Base-by-base conservation (phyloP, 2,888 invertebrate species). In the Abscondita cerata region DNA sequence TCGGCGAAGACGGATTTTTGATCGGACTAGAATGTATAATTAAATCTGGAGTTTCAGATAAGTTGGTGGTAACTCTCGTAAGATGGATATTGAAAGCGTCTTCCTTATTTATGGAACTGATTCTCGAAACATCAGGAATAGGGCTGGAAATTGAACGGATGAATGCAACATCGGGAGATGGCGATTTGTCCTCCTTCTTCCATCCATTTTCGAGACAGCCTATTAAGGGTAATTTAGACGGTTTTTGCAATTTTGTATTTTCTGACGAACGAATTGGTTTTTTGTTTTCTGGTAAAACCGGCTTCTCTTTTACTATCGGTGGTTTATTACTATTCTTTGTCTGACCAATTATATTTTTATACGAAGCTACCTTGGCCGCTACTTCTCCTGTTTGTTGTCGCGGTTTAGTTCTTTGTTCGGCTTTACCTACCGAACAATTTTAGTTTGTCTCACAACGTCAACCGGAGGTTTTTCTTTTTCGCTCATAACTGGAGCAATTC, bases 401-500 rank as follows among this genome's bases (percentile, higher is more conserved):
- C 4, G 83, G 80, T 65, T 82, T 76, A 18, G 85, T 82, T 59
- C 81, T 74, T 1, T 85, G 83, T 68, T 86, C 82, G 9, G 87
- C 86, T 0, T 85, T 83, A 44, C 85, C 84, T 78, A n/a, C 96
- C 95, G 81, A 95, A 96, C 74, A 94, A 89, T 74, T 90, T 94
- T 86, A 11, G 93, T 90, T 63, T 93, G 90, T 72, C 92, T 92
- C 62, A 96, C 96, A 68, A 95, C 88, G 82, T 96, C 95, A 0
- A 91, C 90, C 13, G 95, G 95, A 1, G 96, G 96, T 50, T 93
- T 84, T 73, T 94, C 94, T 11, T 87, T 87, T 68, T 90, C 90
- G 70, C 87, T 87, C 72, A 90, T 83, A 47, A 89, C 81, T 1
- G 84, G 89, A 68, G 82, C 84, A 70, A 88, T 84, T 72, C 85